A percentile compares a stretch with the other conserved stretches of the same genome.
Conservation (phyloP, 2,797 vertebrate genomes). For the Megaceryle alcyon region DNA sequence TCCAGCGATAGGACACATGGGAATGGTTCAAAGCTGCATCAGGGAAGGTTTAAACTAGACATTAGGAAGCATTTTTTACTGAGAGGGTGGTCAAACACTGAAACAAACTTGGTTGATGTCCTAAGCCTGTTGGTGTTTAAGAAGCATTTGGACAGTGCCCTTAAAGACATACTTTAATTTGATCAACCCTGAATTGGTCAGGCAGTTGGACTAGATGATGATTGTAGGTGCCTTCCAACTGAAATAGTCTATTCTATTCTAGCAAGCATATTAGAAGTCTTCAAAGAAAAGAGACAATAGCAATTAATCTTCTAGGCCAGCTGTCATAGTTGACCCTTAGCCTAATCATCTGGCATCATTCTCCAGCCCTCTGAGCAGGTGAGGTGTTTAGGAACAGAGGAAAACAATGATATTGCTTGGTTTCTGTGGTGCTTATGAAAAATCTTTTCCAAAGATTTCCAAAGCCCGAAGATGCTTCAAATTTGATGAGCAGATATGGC, state of each 20-base stretch:
- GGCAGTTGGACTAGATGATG: background rate
- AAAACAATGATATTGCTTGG: background rate
- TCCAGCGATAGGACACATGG: background rate
- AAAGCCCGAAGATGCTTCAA: background rate
- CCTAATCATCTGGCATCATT: background rate
- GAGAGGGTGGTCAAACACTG: background rate
- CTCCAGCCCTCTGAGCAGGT: background rate
- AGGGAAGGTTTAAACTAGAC: background rate
- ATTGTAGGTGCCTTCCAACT: background rate
- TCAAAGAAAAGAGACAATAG: background rate
- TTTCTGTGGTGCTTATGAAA: background rate
- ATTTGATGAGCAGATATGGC: background rate
- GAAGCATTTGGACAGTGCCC: too few relatives aligned
- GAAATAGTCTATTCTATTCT: background rate
- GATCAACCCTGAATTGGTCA: background rate
- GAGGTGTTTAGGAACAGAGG: background rate
- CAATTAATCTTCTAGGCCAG: background rate
- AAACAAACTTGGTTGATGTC: background rate
- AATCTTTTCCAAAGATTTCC: background rate
- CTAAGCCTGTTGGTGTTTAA: background rate
- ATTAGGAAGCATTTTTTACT: background rate
- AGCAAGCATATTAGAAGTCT: background rate
- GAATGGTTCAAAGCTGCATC: background rate
- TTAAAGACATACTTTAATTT: background rate
- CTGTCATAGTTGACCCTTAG: background rate